phyloP scores from a whole-genome alignment of 1,140 invertebrate species.

The Harpegnathos saltator region DNA sequence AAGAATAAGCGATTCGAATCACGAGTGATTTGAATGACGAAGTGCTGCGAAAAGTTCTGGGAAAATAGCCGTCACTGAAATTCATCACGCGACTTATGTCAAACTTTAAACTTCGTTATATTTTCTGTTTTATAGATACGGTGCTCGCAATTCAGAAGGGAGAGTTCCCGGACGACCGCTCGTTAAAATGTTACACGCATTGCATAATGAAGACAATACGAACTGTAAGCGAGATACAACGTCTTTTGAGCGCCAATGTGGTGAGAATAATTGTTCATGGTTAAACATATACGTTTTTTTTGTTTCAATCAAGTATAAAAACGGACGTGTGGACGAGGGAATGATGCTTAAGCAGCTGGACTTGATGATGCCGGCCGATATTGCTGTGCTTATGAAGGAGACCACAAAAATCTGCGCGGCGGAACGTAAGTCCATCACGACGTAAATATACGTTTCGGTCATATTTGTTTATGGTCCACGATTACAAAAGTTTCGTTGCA shows the following conservation, averaged over 20 bases:
- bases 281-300: neutral
- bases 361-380: slow-evolving; percentile 46
- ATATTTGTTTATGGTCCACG: too few relatives aligned
- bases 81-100: neutral
- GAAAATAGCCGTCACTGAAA: neutral
- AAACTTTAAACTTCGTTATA: neutral
- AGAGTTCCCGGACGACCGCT: slow-evolving; percentile 60
- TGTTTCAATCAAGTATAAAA: slow-evolving; percentile 57
- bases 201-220: slow-evolving; percentile 71
- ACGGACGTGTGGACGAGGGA: slow-evolving; percentile 25
- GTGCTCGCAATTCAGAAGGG: slow-evolving; percentile 53
- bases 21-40: too few relatives aligned
- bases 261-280: neutral
- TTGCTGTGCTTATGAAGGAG: slow-evolving; percentile 15
- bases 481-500: too few relatives aligned
- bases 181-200: slow-evolving; percentile 67
- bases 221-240: slow-evolving; percentile 62
- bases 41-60: too few relatives aligned
- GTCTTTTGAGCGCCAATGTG: neutral
- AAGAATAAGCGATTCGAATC: too few relatives aligned
- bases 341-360: slow-evolving; percentile 69
- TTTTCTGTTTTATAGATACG: slow-evolving; percentile 12
- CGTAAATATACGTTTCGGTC: too few relatives aligned
- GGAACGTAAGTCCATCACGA: slow-evolving; percentile 45
- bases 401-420: slow-evolving; percentile 10